Evolutionary conservation across 2,888 invertebrate species (phyloP), one percentile per base, ranked within the genome.

Genomic region (Amblyjoppa fuscipennis): DNA sequence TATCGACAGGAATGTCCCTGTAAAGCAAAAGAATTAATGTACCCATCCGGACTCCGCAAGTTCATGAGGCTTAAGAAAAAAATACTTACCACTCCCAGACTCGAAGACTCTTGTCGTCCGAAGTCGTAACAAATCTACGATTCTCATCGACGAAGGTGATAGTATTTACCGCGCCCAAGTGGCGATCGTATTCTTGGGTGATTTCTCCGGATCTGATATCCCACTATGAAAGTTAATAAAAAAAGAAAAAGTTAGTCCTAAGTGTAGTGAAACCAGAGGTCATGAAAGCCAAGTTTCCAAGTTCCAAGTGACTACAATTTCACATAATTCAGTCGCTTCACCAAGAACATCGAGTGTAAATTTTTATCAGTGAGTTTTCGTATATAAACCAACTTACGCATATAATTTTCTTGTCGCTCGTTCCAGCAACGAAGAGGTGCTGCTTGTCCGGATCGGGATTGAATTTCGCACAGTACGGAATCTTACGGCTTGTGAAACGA

Each of bases 61-160:
- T 13, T 56, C 7, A 13, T 2, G 20, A n/a, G 16, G n/a, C 16
- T 56, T n/a, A 16, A 31, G 11, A 28, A 53, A 68, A 51, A 49
- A 66, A 66, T 49, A 56, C 68, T 51, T 90, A 93, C 99, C 99
- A 99, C 95, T 99, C 99, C 99, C 99, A 99, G 70, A 99, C 99
- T 75, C 99, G 95, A 89, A 99, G 95, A 93, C 99, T 99, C 95
- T 99, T 99, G 94, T 99, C 99, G 93, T 99, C 99, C 0, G 99
- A 99, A 0, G 99, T 99, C 20, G 99, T 99, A 3, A 99, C 99
- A 94, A 99, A 99, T 90, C 99, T 95, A 38, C 99, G 95, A 95
- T 99, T 99, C 92, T 99, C 99, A 94, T 99, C 99, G 1, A 99
- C 99, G 94, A 99, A 99, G 0, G 99, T 99, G 91, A 99, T 99